Base-by-base conservation (phyloP, 1,140 invertebrate species). In the Ceratina calcarata region DNA sequence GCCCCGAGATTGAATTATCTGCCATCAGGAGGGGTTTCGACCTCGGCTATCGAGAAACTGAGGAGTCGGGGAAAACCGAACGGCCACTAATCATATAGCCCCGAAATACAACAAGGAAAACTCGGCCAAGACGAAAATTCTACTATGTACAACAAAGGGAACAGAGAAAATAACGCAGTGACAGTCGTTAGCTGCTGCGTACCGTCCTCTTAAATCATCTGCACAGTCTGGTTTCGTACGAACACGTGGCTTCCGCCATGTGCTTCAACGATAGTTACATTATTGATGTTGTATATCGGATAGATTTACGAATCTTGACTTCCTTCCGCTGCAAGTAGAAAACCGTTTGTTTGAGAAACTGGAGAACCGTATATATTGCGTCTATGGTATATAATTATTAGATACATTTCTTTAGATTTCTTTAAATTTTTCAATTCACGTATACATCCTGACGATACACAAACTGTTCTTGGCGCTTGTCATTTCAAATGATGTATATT, bases 1-100 rank as follows among this genome's bases (percentile, higher is more conserved):
- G 80, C 78, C 81, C 83, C 83, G 78, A 84, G 88, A 91, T 92
- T 91, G 91, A 92, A 92, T 92, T 91, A 91, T 91, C 89, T 80
- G 78, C 72, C 84, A 86, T 87, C 80, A 75, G 70, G 69, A 76
- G 72, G 80, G 83, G 82, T 81, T 79, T 86, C 80, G 86, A 88
- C 87, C 87, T 86, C 83, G 65, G 74, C 75, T 72, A 82, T 85
- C 80, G 83, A 77, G 80, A 74, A 45, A 66, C 82, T 78, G 71
- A 81, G 86, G 87, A 88, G 84, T 89, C 85, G 60, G 76, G 74
- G 69, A 83, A 78, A 77, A 83, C 78, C 72, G 76, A 74, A 68
- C 76, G 81, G 78, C 87, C 86, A 89, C 89, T 89, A 89, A 90
- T 90, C 89, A 90, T 87, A 80, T 81, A 84, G 60, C 81, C 77